Percentiles rank a stretch among this genome's conserved stretches.
These are phyloP conservation scores for Caenorhabditis sinica DNA, from an alignment of 2,888 invertebrate species.

Conservation along the genomic window DNA sequence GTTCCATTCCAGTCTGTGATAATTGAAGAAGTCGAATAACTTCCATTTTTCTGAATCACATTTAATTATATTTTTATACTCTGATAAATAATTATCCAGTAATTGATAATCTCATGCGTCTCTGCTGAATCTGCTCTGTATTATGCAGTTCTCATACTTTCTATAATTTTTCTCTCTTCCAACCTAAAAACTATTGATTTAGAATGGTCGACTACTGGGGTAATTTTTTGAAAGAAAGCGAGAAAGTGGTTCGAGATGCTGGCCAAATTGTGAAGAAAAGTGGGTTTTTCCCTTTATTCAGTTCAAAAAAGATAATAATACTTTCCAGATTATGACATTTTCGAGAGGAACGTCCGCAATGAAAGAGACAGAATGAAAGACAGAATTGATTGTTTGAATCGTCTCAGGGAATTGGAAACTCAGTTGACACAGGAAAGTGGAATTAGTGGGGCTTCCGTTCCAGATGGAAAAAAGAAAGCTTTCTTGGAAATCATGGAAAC, in stretches of 20 bases:
- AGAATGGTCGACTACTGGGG: conserved; percentile 45
- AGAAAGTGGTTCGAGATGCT: conserved; percentile 21
- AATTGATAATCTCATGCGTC: too few relatives aligned
- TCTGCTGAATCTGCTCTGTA: background rate
- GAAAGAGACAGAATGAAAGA: conserved; percentile 26
- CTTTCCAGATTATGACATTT: conserved; percentile 30
- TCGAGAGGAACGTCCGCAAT: conserved; percentile 7
- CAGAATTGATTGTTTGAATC: conserved; percentile 41
- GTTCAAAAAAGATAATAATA: background rate
- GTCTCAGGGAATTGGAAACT: conserved; percentile 12
- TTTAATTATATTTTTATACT: background rate
- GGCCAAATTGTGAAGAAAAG: conserved; percentile 16
- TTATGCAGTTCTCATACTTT: background rate
- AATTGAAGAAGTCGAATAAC: conserved; percentile 40
- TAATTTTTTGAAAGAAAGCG: conserved; percentile 19
- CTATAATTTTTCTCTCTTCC: background rate
- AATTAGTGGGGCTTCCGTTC: background rate
- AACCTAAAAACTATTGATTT: background rate
- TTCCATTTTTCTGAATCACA: too few relatives aligned
- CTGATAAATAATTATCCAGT: background rate
- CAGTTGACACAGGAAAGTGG: background rate
- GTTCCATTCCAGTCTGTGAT: conserved; percentile 15
- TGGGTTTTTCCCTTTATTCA: background rate
- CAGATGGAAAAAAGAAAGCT: conserved; percentile 3
- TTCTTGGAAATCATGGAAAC: conserved; percentile 40